Percentiles rank a stretch among this genome's conserved stretches.
phyloP scores from a whole-genome alignment of 2,797 vertebrate genomes.

The Semaprochilodus insignis region DNA sequence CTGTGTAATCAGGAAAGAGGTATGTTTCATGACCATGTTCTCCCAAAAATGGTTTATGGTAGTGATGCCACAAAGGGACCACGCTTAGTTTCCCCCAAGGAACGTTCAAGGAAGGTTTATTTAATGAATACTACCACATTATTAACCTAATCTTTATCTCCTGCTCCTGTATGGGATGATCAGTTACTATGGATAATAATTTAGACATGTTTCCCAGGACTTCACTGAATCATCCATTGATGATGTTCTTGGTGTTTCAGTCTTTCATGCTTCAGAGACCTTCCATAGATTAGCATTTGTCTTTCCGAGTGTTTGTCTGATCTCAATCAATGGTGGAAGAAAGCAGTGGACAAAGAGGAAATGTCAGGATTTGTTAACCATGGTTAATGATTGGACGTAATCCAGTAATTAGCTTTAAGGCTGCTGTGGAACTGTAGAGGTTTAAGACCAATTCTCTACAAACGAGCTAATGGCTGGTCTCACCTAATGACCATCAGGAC shows the following conservation, averaged over 20 bases:
- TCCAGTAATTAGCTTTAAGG: conserved; percentile 41
- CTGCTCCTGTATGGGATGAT: too few species aligned
- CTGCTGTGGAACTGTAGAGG: conserved; percentile 30
- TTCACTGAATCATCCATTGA: background rate
- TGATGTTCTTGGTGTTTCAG: background rate
- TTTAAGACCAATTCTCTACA: conserved; percentile 17
- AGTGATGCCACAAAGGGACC: background rate
- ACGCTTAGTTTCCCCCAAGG: background rate
- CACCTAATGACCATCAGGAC: conserved; percentile 42
- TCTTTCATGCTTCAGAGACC: background rate
- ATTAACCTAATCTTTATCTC: too few species aligned
- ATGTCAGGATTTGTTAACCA: conserved; percentile 32
- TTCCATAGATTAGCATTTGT: background rate
- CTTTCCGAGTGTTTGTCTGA: conserved; percentile 7
- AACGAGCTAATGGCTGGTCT: conserved; percentile 41
- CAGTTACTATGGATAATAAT: too few species aligned
- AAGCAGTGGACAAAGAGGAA: background rate
- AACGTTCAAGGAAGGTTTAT: too few species aligned
- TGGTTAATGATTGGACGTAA: conserved; percentile 21
- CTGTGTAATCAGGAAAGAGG: conserved; percentile 9
- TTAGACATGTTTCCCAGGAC: background rate
- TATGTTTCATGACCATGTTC: background rate
- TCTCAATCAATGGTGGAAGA: conserved; percentile 12
- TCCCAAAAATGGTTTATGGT: background rate
- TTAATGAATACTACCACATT: too few species aligned